Evolutionary conservation across 2,888 invertebrate species (phyloP).

Genomic region (Coenonympha glycerion): DNA sequence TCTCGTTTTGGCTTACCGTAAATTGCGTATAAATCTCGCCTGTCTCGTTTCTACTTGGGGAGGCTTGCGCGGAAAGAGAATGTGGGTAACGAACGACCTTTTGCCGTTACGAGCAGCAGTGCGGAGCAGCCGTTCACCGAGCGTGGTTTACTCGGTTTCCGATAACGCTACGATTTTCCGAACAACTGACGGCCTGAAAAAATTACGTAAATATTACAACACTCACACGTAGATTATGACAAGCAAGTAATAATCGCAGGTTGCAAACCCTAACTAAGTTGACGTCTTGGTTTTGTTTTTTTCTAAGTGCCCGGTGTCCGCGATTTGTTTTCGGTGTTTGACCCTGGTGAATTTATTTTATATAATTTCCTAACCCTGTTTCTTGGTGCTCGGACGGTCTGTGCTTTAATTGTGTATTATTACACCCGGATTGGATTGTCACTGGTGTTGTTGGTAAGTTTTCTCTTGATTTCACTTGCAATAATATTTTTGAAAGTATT

Average conservation of each 20-base stretch:
- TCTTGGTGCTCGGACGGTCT: constrained; percentile 58
- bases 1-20: constrained; percentile 44
- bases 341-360: constrained; percentile 67
- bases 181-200: constrained; percentile 64
- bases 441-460: constrained; percentile 56
- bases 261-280: constrained; percentile 7
- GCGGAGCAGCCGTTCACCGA: constrained; percentile 70
- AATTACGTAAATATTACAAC: constrained; percentile 76
- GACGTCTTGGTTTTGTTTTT: constrained; percentile 20
- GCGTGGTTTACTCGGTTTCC: constrained; percentile 48
- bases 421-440: constrained; percentile 65
- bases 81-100: constrained; percentile 76
- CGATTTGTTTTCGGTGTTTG: constrained; percentile 59
- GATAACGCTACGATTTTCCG: constrained; percentile 48
- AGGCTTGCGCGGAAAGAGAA: constrained; percentile 77
- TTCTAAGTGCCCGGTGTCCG: constrained; percentile 41
- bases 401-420: constrained; percentile 66
- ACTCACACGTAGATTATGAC: constrained; percentile 65
- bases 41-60: constrained; percentile 63
- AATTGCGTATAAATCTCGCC: constrained; percentile 36
- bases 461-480: background rate
- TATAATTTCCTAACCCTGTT: constrained; percentile 56
- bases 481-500: too few relatives aligned
- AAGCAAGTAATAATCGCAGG: constrained; percentile 17
- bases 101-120: constrained; percentile 73